phyloP scores from a whole-genome alignment of 2,113 vertebrate species.

The Scartelaos histophorus region DNA sequence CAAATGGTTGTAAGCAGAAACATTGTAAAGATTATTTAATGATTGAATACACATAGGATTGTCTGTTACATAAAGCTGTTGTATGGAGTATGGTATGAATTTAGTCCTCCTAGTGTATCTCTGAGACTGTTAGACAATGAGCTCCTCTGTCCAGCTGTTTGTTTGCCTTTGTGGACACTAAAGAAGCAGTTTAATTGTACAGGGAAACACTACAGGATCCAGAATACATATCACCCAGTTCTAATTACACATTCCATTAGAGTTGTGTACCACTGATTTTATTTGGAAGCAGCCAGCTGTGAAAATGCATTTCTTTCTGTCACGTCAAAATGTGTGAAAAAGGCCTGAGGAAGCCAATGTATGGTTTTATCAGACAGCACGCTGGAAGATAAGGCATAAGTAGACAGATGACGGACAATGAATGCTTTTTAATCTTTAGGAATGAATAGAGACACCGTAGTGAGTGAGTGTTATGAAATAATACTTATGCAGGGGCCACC shows the following conservation, averaged over 20 bases:
- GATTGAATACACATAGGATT: too few species aligned
- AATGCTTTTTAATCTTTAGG: slow-evolving; percentile 6
- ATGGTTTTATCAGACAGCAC: slow-evolving; percentile 9
- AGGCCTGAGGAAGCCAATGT: slow-evolving; percentile 9
- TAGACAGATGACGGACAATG: slow-evolving; percentile 16
- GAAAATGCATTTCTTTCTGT: slow-evolving; percentile 11
- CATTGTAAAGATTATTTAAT: too few species aligned
- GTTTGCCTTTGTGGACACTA: not conserved
- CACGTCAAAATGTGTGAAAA: slow-evolving; percentile 7
- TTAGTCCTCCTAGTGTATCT: too few species aligned
- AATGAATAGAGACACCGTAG: not conserved
- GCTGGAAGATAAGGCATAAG: slow-evolving; percentile 4
- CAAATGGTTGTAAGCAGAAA: too few species aligned
- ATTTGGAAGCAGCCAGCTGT: slow-evolving; percentile 9
- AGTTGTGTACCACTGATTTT: slow-evolving; percentile 7
- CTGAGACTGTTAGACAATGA: too few species aligned
- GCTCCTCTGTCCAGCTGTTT: not conserved
- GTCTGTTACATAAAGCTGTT: too few species aligned
- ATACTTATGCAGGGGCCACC: not conserved
- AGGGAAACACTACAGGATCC: not conserved
- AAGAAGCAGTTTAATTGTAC: not conserved
- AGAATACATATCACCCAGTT: not conserved
- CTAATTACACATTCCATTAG: slow-evolving; percentile 10
- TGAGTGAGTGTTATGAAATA: slow-evolving; percentile 10
- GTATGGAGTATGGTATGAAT: too few species aligned